Evolutionary conservation across 2,797 vertebrate species (phyloP), one percentile per base, ranked within the genome.

Genomic region (Gallinago nigripennis): DNA sequence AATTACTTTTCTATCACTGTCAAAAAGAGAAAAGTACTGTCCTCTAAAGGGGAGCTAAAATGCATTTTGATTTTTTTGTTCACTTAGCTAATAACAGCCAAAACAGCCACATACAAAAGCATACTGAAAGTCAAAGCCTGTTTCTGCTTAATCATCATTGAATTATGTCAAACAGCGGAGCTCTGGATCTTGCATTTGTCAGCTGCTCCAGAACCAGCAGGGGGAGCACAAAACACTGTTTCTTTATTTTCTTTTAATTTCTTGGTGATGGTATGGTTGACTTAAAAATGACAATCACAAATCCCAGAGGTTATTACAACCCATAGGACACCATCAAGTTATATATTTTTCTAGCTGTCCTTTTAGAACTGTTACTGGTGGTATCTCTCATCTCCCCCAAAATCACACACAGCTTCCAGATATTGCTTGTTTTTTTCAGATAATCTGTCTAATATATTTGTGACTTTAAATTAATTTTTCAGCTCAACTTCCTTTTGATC

Each of bases 171-270:
- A 83, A 51, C 6, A 72, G 24, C 46, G 30, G 31, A 88, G 48
- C 14, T 76, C 63, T 63, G 64, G 8, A 17, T 82, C 18, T 10
- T 24, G 2, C 46, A 64, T 54, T 92, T 70, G 16, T 31, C 57
- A 92, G 48, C 30, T 91, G 61, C 58, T 95, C 54, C n/a, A 64
- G 58, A 78, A 50, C 95, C 92, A 96, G 94, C 70, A 97, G 96
- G 96, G 93, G 95, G 95, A 97, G 95, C 88, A 92, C 86, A 86
- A 85, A 96, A 91, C 86, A 56, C 31, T 57, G 7, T 53, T 83
- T 75, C 14, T 82, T 85, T 54, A 10, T 41, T 93, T 84, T 27
- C 6, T 46, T 72, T 72, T 70, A 75, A 75, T 88, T 93, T 82
- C 64, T 85, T 11, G 0, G 5, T 31, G 23, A 14, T 37, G 14